Evolutionary conservation across 2,888 invertebrate species (phyloP), one percentile per base, ranked within the genome.

Genomic region (Dione juno): DNA sequence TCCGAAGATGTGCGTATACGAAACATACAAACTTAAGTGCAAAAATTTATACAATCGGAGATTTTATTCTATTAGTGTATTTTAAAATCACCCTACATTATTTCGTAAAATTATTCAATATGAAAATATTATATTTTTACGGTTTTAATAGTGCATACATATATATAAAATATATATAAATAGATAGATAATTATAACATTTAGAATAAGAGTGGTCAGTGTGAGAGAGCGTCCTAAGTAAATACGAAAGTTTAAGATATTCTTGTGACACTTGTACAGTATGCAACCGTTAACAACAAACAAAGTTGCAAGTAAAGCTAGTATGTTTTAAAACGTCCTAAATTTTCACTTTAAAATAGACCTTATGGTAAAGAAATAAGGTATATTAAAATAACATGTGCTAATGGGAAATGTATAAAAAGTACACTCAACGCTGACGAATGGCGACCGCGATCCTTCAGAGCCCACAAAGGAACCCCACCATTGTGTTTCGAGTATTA

Each of bases 401-500:
- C 58, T 73, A 73, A 75, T 74, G 75, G 73, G 66, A 66, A 75
- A 73, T 64, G 70, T 73, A 72, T 76, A 76, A 76, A 76, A 76
- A 75, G 73, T 74, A 66, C 52, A 69, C 69, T 65, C 70, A 66
- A 66, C 74, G 77, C 69, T 81, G 81, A 81, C 83, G 80, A 79
- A 82, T 81, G 80, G 77, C 77, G 77, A 77, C 78, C 78, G 77
- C 74, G 77, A 78, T 81, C 81, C 83, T 81, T 81, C 79, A 79
- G 65, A 16, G 72, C 74, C 80, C 78, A 84, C 84, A 84, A 86
- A 85, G 84, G 79, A 81, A 78, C 77, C 79, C 70, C 74, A 78
- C 80, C 80, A 84, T 86, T 86, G 85, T 86, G 83, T 83, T 84
- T 84, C 80, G 79, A 86, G 87, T 83, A 83, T 80, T 80, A 79